Percentiles rank a stretch among this genome's conserved stretches.
Conservation (phyloP, 2,888 invertebrate species). For the Xestia xanthographa region DNA sequence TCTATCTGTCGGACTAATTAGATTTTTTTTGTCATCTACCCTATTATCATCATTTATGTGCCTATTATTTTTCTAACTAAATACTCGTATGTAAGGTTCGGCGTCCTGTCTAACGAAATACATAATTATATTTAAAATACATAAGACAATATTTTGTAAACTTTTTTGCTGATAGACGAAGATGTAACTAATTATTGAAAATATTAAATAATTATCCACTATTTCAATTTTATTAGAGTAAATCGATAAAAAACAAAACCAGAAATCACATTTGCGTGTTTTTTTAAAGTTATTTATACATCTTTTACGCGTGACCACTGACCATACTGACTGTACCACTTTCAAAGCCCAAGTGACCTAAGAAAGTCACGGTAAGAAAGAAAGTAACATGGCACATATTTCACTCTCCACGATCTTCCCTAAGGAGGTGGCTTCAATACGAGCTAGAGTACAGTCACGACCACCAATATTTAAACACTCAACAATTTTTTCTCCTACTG, state of each 20-base stretch:
- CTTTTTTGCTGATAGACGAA: too few species aligned
- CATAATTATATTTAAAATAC: neutral
- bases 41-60: neutral
- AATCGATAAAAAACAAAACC: neutral
- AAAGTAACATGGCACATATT: conserved; percentile 26
- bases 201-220: neutral
- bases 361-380: conserved; percentile 24
- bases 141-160: neutral
- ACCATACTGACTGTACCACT: neutral
- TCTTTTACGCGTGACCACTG: neutral
- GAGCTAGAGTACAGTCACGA: neutral
- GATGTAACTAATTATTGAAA: neutral
- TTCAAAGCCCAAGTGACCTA: conserved; percentile 43
- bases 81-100: neutral
- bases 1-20: too few species aligned
- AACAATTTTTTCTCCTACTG: too few species aligned
- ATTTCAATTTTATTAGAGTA: neutral
- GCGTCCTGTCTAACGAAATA: neutral
- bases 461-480: neutral
- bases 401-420: conserved; percentile 45
- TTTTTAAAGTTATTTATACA: neutral
- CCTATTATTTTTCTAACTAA: neutral
- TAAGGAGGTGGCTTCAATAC: conserved; percentile 34
- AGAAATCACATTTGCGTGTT: neutral
- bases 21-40: too few species aligned